These are phyloP conservation scores for Ceratoteleas bidentatus DNA, from an alignment of 1,140 invertebrate species.

Conservation along the genomic window DNA sequence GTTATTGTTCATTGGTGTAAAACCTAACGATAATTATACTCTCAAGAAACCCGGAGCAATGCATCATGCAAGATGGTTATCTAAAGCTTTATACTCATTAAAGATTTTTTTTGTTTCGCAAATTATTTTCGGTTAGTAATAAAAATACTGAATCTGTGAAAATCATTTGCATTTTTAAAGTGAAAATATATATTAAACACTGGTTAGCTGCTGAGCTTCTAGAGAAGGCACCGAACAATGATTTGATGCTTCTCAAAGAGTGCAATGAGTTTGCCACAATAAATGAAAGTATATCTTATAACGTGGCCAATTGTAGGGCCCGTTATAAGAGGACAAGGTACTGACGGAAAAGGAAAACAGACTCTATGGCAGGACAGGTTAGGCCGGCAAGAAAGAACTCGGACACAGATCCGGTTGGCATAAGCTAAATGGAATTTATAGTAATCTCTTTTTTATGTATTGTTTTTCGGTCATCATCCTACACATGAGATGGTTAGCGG, in stretches of 20 bases:
- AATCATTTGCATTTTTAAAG: neutral
- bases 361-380: too few relatives aligned
- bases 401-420: too few relatives aligned
- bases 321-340: too few relatives aligned
- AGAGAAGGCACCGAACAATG: conserved; percentile 1
- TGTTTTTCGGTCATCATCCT: too few relatives aligned
- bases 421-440: too few relatives aligned
- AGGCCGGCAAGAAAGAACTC: too few relatives aligned
- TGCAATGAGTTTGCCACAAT: neutral
- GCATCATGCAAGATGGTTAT: conserved; percentile 13
- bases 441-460: too few relatives aligned
- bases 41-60: conserved; percentile 8
- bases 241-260: conserved; percentile 5
- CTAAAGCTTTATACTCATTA: conserved; percentile 6
- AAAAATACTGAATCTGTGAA: neutral
- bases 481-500: too few relatives aligned
- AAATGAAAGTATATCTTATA: conserved; percentile 22
- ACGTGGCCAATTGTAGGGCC: too few relatives aligned
- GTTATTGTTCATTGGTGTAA: conserved; percentile 7
- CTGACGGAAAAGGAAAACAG: too few relatives aligned
- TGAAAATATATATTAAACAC: conserved; percentile 9
- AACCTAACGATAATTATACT: conserved; percentile 9
- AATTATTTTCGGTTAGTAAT: neutral
- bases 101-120: conserved; percentile 12
- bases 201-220: neutral